Evolutionary conservation across 2,113 vertebrate species (phyloP).

Genomic region (Meriones unguiculatus): DNA sequence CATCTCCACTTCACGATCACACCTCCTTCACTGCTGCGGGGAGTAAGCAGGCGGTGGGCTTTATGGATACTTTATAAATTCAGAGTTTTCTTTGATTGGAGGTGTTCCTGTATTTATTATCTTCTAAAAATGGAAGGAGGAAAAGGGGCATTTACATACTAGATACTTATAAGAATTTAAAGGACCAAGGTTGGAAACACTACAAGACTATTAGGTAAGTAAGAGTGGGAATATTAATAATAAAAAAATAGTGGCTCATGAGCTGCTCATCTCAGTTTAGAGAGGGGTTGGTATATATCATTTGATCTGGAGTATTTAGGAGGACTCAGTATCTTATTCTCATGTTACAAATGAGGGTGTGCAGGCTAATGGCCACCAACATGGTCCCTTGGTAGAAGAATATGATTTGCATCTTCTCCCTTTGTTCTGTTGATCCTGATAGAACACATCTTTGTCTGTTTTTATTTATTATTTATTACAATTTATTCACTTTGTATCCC

Average conservation of each 20-base stretch:
- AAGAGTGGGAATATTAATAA: conserved; percentile 28
- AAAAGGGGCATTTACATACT: neutral
- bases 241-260: neutral
- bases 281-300: neutral
- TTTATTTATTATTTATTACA: too few species aligned
- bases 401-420: neutral
- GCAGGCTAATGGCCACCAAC: neutral
- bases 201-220: conserved; percentile 31
- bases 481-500: too few species aligned
- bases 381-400: neutral
- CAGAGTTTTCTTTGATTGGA: neutral
- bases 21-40: neutral
- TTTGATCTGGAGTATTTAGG: neutral
- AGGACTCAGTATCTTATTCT: neutral
- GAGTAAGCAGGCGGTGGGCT: neutral
- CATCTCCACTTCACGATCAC: neutral
- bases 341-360: neutral
- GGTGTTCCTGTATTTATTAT: conserved; percentile 1
- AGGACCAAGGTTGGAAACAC: neutral
- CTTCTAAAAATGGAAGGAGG: neutral
- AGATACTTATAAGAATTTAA: conserved; percentile 11
- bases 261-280: neutral
- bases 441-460: too few species aligned
- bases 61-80: neutral
- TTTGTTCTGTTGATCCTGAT: neutral